Conservation (phyloP, 2,113 vertebrate genomes). For the Rhabdomys dilectus region DNA sequence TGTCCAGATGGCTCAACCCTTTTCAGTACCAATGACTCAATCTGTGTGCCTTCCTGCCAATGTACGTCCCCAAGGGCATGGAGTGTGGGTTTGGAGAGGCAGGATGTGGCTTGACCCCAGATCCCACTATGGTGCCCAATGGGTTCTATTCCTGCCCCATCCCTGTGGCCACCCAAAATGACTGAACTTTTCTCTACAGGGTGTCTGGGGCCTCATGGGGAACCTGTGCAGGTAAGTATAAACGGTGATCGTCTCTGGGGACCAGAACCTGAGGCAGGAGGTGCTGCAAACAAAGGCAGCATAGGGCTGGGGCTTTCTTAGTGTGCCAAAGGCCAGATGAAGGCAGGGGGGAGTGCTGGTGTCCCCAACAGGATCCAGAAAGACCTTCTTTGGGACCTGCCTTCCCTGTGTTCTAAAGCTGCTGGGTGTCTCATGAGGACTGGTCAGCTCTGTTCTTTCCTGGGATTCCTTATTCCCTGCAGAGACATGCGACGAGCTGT, state of each 20-base stretch:
- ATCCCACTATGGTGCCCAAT: not conserved
- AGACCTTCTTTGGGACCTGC: not conserved
- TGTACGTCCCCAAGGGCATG: not conserved
- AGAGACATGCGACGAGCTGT: rapidly evolving
- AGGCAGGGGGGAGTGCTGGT: not conserved
- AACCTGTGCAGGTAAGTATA: constrained; percentile 67
- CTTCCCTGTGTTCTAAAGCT: not conserved
- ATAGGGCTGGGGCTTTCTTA: rapidly evolving
- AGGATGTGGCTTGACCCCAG: not conserved
- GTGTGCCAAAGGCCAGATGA: not conserved
- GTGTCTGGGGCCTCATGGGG: constrained; percentile 62
- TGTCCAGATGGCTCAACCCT: constrained; percentile 85
- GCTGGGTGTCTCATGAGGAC: not conserved
- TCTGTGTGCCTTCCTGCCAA: constrained; percentile 63
- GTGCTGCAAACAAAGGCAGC: rapidly evolving
- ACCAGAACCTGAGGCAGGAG: not conserved
- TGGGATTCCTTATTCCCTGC: rapidly evolving
- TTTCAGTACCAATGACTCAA: constrained; percentile 71
- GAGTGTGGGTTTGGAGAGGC: not conserved
- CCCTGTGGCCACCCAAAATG: not conserved
- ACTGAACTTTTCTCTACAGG: constrained; percentile 22
- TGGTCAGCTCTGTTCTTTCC: not conserved
- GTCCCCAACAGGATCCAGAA: too few species aligned
- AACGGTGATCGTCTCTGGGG: rapidly evolving
- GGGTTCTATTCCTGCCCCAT: not conserved